A percentile compares a stretch with the other conserved stretches of the same genome.
These are phyloP conservation scores for Macheiramphus alcinus DNA, from an alignment of 2,113 vertebrate genomes.

Conservation along the genomic window DNA sequence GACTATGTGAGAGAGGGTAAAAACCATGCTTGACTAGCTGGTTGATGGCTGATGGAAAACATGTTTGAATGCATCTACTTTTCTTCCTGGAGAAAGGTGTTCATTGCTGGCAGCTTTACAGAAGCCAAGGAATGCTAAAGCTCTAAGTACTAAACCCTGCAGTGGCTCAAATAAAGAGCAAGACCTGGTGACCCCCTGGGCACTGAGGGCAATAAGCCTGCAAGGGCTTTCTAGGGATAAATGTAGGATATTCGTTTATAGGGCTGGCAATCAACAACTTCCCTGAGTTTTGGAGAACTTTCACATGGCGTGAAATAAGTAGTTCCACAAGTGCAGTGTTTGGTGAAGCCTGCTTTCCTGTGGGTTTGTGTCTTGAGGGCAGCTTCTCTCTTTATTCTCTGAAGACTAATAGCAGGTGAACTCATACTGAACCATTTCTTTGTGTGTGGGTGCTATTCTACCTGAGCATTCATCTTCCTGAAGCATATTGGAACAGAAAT, in stretches of 20 bases:
- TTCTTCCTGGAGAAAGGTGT: background rate
- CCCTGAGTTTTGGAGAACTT: background rate
- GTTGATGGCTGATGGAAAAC: background rate
- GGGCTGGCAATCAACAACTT: background rate
- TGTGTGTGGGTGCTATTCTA: background rate
- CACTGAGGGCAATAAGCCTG: background rate
- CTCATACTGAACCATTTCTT: background rate
- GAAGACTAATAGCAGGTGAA: background rate
- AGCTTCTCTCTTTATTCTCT: background rate
- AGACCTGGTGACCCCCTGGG: background rate
- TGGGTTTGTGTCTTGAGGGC: background rate
- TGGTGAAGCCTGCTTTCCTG: background rate
- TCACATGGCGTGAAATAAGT: rapidly evolving
- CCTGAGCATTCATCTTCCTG: background rate
- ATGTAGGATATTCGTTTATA: background rate
- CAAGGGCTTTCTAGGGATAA: background rate
- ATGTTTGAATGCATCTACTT: background rate
- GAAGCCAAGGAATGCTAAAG: background rate
- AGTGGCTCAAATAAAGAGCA: background rate
- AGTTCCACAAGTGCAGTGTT: background rate
- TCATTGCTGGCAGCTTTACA: background rate
- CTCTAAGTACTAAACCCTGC: background rate
- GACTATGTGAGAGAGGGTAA: background rate
- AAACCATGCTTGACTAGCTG: background rate
- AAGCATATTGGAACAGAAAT: background rate